Evolutionary conservation across 2,888 invertebrate genomes (phyloP).

Genomic region (Acanthopleura granulata): DNA sequence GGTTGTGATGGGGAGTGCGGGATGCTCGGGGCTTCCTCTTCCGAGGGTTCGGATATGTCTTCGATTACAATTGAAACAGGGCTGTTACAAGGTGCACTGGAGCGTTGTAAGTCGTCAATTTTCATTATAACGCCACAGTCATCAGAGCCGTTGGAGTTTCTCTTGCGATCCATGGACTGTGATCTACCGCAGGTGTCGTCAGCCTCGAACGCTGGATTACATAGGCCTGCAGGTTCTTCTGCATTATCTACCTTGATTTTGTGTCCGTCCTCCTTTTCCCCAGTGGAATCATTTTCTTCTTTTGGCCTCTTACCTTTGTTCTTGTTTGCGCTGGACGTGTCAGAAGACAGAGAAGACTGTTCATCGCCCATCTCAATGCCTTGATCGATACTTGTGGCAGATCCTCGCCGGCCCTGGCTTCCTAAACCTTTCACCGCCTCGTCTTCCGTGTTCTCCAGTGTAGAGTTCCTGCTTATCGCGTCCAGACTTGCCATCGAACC

Average conservation of each 20-base stretch:
- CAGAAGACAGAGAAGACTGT: slow-evolving; percentile 5
- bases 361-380: slow-evolving; percentile 32
- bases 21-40: not conserved
- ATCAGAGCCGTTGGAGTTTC: too few species aligned
- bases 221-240: not conserved
- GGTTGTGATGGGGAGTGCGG: not conserved
- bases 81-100: not conserved
- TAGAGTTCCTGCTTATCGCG: not conserved
- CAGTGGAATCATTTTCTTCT: not conserved
- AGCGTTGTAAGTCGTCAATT: not conserved
- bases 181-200: not conserved
- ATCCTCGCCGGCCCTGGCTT: slow-evolving; percentile 21
- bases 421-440: not conserved
- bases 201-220: not conserved
- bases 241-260: not conserved
- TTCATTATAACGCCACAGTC: not conserved
- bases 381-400: slow-evolving; percentile 32
- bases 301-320: not conserved
- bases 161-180: not conserved
- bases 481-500: slow-evolving; percentile 4
- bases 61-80: not conserved
- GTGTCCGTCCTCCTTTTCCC: not conserved
- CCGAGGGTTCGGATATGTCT: not conserved
- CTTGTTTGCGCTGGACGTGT: not conserved
- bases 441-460: not conserved